Evolutionary conservation across 2,797 vertebrate species (phyloP), one percentile per base, ranked within the genome.

Genomic region (Xenopus petersii): DNA sequence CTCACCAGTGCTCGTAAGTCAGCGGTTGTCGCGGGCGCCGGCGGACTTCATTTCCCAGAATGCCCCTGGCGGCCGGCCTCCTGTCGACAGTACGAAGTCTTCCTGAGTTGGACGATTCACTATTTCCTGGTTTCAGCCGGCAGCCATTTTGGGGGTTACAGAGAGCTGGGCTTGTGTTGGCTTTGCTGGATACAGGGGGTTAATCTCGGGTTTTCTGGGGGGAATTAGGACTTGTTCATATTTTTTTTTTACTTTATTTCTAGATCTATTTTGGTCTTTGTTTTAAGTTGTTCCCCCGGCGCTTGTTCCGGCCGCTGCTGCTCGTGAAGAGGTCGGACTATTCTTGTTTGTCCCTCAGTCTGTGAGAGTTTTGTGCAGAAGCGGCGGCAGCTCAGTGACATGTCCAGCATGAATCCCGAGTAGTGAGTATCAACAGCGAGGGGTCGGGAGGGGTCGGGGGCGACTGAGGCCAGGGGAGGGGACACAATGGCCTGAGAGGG

Each of bases 391-490:
- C 88, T 85, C 86, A 84, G 82, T 88, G 86, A 92, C 91, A 89
- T 91, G 85, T 92, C 92, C 85, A 95, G 93, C 85, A 98, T 97
- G 96, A 98, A 97, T 94, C 96, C 95, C 77, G 95, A 98, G 92
- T 97, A 97, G 95, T 97, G 88, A 97, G 96, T 96, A 79, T 0
- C 56, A 15, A 21, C 21, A 21, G 21, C 21, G 21, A 21, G 26
- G 26, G 26, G 26, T 30, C 1, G 11, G 0, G 15, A 8, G 49
- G 10, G 51, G 26, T 9, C 10, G 21, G 58, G 26, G 4, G 26
- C 2, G 26, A 30, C n/a, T 60, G 58, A 0, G 56, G 54, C 26
- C 26, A 30, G 9, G 1, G 11, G 0, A 12, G 9, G 30, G 1
- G 13, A 17, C 21, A 33, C 15, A 5, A 55, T 24, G 10, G 36